Percentiles rank a stretch among this genome's conserved stretches.
Conservation (phyloP, 2,113 vertebrate genomes). For the Ia io region DNA sequence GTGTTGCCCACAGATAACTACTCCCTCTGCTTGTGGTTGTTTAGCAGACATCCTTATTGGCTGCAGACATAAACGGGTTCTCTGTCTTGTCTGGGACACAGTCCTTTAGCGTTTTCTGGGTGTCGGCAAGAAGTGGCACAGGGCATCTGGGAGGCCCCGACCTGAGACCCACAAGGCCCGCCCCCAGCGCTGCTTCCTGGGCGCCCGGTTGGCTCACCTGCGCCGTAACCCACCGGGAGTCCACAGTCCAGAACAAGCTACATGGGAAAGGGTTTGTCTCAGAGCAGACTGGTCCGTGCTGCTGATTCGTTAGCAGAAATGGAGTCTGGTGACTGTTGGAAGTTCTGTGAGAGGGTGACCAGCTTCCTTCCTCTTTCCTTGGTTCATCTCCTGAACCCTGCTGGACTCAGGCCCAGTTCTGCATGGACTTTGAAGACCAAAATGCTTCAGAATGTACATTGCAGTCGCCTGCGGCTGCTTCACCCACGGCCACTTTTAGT, state of each 20-base stretch:
- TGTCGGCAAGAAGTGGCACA: not conserved
- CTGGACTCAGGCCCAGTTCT: not conserved
- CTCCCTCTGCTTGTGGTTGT: not conserved
- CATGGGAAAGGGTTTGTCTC: no score
- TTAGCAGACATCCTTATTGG: not conserved
- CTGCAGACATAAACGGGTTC: not conserved
- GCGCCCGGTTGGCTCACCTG: no score
- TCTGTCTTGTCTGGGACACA: not conserved
- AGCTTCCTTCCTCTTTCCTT: conserved; percentile 53
- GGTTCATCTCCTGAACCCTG: not conserved
- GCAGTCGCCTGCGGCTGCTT: not conserved
- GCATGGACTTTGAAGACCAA: not conserved
- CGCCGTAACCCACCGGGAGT: no score
- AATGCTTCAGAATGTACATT: not conserved
- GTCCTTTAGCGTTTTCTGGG: not conserved
- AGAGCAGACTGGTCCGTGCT: not conserved
- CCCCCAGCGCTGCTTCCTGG: not conserved
- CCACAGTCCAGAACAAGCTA: not conserved
- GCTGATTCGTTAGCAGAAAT: not conserved
- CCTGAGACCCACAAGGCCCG: not conserved
- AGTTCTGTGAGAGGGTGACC: not conserved
- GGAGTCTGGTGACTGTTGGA: not conserved
- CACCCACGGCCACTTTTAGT: not conserved
- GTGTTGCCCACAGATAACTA: not conserved
- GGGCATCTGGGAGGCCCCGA: not conserved